Base-by-base conservation (phyloP, 2,113 vertebrate genomes). In the Glareola pratincola region DNA sequence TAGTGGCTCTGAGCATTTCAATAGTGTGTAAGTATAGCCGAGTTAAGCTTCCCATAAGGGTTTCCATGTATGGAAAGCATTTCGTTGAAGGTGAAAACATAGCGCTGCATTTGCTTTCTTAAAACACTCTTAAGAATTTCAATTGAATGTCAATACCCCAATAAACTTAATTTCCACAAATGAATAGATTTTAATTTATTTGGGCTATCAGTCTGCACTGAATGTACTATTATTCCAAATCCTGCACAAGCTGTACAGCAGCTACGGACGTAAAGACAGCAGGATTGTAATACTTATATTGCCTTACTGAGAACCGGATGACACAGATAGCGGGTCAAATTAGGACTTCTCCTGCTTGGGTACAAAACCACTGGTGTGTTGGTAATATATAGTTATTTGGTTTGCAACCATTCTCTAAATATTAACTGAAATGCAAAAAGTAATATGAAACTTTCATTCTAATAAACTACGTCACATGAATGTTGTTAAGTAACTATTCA, bases 301-400 rank as follows among this genome's bases (percentile, higher is more conserved):
- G 34, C 41, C 50, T 69, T n/a, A 36, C 12, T 60, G 37, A 87
- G 39, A 7, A n/a, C 43, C 41, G 32, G 32, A 59, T 17, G 17
- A 72, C 10, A 43, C 8, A 66, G 34, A 43, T 6, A 59, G 26
- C 1, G 4, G 24, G 64, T 79, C 53, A 88, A 34, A 66, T 2
- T 71, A 32, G 18, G 24, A 41, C 32, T 74, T 43, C 17, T 37
- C 48, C 51, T 85, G 26, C 26, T 41, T 36, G 13, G 39, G 27
- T 17, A 51, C 15, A 60, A 20, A 91, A 45, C 8, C 29, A 34
- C 24, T 3, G 30, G 8, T 4, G 32, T 36, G 26, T 12, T 69
- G 39, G n/a, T 34, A 54, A 50, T 1, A 62, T 0, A 13, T 0
- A 54, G 7, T 9, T 47, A 26, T 77, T 57, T 29, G 27, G 23